Percentiles rank a stretch among this genome's conserved stretches.
These are phyloP conservation scores for Ceratotherium simum DNA, from an alignment of 2,113 vertebrate genomes.

Conservation along the genomic window DNA sequence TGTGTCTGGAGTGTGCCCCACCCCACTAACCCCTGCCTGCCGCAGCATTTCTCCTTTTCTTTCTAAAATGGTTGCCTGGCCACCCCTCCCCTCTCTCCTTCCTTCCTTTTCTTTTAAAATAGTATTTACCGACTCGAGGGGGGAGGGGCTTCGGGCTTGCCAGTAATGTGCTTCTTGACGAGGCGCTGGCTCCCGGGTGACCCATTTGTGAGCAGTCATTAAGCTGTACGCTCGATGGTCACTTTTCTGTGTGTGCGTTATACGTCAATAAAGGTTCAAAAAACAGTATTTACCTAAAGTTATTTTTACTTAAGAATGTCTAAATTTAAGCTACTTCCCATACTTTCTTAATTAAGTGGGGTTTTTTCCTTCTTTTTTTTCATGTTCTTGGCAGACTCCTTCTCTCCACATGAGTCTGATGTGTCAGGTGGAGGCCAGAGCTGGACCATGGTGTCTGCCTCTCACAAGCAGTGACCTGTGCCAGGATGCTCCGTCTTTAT, in stretches of 20 bases:
- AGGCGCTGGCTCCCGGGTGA: neutral
- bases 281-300: neutral
- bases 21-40: too few relatives aligned
- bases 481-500: neutral
- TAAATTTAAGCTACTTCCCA: neutral
- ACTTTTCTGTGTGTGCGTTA: neutral
- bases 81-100: neutral
- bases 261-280: neutral
- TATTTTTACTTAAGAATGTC: neutral
- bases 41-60: neutral
- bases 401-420: neutral
- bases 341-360: neutral
- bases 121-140: neutral
- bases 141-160: neutral
- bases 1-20: neutral
- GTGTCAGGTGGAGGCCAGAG: neutral
- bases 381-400: neutral
- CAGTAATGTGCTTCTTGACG: neutral
- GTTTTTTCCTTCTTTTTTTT: fast-evolving
- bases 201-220: neutral
- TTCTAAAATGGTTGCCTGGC: neutral
- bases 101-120: neutral
- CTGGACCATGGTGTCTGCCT: neutral
- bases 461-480: neutral
- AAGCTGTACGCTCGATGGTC: fast-evolving